A percentile compares a stretch with the other conserved stretches of the same genome.
Evolutionary conservation across 2,797 vertebrate genomes (phyloP).

Genomic region (Lepilemur septentrionalis): DNA sequence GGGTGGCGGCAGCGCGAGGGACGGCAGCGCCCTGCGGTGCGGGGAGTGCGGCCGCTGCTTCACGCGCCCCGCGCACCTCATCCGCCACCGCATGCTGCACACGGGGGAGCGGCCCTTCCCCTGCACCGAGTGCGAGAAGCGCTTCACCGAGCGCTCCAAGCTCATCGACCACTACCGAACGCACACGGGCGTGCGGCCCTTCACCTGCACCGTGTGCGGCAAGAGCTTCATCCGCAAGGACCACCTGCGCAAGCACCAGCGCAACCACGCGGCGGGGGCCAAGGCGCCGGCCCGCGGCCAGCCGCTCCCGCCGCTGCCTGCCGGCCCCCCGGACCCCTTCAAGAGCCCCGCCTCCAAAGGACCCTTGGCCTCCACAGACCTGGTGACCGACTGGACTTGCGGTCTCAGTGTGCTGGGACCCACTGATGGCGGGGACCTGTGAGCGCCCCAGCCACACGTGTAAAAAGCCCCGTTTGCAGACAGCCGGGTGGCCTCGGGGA

Average conservation of each 20-base stretch:
- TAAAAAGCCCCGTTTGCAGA: neutral
- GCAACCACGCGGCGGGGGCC: slow-evolving; percentile 83
- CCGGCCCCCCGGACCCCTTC: slow-evolving; percentile 62
- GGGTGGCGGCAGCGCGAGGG: neutral
- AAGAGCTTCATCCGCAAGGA: slow-evolving; percentile 88
- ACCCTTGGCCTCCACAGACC: slow-evolving; percentile 72
- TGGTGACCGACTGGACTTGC: slow-evolving; percentile 76
- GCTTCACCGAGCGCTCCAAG: slow-evolving; percentile 88
- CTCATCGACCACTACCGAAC: slow-evolving; percentile 87
- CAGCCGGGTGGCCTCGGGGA: neutral
- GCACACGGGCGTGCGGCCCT: slow-evolving; percentile 86
- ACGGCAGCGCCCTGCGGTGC: slow-evolving; percentile 72
- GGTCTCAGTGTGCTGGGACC: slow-evolving; percentile 74
- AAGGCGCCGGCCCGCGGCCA: slow-evolving; percentile 64
- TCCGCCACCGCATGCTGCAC: slow-evolving; percentile 79
- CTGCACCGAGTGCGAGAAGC: slow-evolving; percentile 87
- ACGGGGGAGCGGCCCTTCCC: slow-evolving; percentile 85
- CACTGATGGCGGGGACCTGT: slow-evolving; percentile 66
- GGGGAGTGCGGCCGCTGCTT: slow-evolving; percentile 76
- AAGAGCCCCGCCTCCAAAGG: slow-evolving; percentile 72
- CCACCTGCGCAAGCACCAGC: slow-evolving; percentile 87
- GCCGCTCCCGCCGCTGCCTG: slow-evolving; percentile 54
- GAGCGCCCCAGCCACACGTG: neutral
- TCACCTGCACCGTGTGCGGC: slow-evolving; percentile 85
- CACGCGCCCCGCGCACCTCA: slow-evolving; percentile 74